phyloP scores from a whole-genome alignment of 2,797 vertebrate species.

The Tachyglossus aculeatus region DNA sequence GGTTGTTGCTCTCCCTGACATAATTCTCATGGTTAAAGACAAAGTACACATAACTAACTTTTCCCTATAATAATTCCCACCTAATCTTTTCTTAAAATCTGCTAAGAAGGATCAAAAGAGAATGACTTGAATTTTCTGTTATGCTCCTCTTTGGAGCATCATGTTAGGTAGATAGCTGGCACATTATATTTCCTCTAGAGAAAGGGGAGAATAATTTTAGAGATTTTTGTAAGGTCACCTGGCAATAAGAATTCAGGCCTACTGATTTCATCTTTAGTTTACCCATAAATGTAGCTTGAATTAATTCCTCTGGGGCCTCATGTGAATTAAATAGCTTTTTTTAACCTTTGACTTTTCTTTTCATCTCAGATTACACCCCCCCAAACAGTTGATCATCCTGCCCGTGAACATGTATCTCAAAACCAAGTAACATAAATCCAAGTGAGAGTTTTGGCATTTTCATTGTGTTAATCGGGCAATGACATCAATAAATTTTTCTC shows the following conservation, averaged over 20 bases:
- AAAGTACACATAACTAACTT: too few relatives aligned
- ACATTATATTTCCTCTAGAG: not conserved
- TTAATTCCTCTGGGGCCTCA: not conserved
- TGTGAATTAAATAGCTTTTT: not conserved
- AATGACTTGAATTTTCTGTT: too few relatives aligned
- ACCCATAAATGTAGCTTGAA: not conserved
- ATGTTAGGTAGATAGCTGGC: too few relatives aligned
- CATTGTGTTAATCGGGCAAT: not conserved
- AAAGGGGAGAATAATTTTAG: not conserved
- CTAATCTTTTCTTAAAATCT: too few relatives aligned
- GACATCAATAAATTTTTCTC: not conserved
- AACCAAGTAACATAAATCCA: conserved; percentile 7
- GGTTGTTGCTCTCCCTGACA: too few relatives aligned
- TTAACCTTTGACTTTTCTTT: not conserved
- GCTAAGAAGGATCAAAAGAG: too few relatives aligned
- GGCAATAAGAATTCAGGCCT: not conserved
- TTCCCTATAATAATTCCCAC: too few relatives aligned
- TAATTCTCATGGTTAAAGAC: too few relatives aligned
- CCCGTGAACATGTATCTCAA: not conserved
- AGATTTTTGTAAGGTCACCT: not conserved
- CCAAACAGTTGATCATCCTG: not conserved
- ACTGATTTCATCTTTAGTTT: not conserved
- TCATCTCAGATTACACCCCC: not conserved
- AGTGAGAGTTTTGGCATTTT: not conserved
- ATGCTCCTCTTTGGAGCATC: too few relatives aligned